phyloP scores from a whole-genome alignment of 2,797 vertebrate species.

The Sphenodon punctatus region DNA sequence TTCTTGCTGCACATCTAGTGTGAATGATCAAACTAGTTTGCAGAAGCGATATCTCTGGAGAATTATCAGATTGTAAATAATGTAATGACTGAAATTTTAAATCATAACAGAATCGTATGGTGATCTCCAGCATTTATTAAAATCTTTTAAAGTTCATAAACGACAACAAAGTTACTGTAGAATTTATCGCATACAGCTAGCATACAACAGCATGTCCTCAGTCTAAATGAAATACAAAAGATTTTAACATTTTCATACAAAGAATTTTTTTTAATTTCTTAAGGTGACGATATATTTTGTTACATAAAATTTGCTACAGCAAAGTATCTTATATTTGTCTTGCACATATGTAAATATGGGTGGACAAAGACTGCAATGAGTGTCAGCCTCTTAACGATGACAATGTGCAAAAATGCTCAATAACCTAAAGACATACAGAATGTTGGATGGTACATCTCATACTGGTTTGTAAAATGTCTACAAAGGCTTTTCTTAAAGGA shows the following conservation, averaged over 20 bases:
- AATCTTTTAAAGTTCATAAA: conserved; percentile 87
- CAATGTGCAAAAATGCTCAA: conserved; percentile 87
- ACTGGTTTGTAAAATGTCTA: conserved; percentile 75
- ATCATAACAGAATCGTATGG: conserved; percentile 78
- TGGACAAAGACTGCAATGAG: conserved; percentile 78
- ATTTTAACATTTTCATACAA: conserved; percentile 86
- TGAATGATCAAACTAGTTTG: conserved; percentile 65
- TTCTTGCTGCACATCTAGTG: conserved; percentile 59
- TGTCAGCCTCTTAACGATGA: conserved; percentile 84
- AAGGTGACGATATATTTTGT: conserved; percentile 89
- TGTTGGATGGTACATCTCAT: conserved; percentile 77
- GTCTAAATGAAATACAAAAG: conserved; percentile 82
- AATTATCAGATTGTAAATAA: conserved; percentile 55
- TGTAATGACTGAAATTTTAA: conserved; percentile 74
- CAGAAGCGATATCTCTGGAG: conserved; percentile 64
- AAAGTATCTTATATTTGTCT: conserved; percentile 89
- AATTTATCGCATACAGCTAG: conserved; percentile 81
- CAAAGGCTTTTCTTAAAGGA: conserved; percentile 77
- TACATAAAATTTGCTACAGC: conserved; percentile 97
- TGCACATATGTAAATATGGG: conserved; percentile 88
- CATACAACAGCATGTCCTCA: conserved; percentile 80
- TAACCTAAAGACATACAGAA: conserved; percentile 86
- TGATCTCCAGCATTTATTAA: conserved; percentile 85
- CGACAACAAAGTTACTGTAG: conserved; percentile 84
- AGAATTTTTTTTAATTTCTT: conserved; percentile 88